Evolutionary conservation across 1,140 invertebrate species (phyloP).

Genomic region (Drosophila parvula): DNA sequence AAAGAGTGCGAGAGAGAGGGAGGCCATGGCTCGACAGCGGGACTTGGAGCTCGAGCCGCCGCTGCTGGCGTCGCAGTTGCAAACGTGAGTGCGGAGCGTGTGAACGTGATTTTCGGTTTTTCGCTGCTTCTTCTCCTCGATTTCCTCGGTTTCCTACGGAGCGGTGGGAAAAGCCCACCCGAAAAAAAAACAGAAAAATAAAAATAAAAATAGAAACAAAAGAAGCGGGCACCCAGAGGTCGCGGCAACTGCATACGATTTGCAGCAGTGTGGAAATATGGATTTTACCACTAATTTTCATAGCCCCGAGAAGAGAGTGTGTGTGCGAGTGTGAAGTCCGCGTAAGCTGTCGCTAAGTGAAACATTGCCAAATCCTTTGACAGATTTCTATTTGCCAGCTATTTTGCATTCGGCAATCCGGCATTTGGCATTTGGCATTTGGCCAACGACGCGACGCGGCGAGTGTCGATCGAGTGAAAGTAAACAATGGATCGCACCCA

Average conservation of each 20-base stretch:
- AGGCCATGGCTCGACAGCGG: constrained; percentile 24
- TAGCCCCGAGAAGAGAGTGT: constrained; percentile 29
- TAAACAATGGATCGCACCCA: constrained; percentile 66
- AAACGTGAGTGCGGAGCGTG: constrained; percentile 82
- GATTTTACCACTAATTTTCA: constrained; percentile 41
- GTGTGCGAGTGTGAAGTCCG: constrained; percentile 30
- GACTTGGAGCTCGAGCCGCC: constrained; percentile 34
- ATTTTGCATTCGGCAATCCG: constrained; percentile 44
- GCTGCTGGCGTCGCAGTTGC: constrained; percentile 69
- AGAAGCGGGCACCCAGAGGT: constrained; percentile 41
- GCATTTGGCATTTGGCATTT: constrained; percentile 28
- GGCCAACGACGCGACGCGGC: constrained; percentile 20
- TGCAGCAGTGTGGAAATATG: constrained; percentile 54
- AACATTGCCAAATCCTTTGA: constrained; percentile 53
- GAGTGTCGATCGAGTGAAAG: constrained; percentile 66
- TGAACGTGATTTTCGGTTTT: constrained; percentile 75
- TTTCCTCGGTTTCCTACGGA: constrained; percentile 24
- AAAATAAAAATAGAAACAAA: constrained; percentile 28
- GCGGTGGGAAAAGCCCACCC: constrained; percentile 43
- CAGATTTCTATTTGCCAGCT: constrained; percentile 51
- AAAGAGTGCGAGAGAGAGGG: constrained; percentile 13
- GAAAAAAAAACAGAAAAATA: constrained; percentile 11
- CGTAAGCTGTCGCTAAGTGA: constrained; percentile 15
- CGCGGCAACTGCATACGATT: constrained; percentile 40
- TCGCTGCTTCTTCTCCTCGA: constrained; percentile 12